Conservation (phyloP, 1,140 invertebrate species). For the Heterodera schachtii region DNA sequence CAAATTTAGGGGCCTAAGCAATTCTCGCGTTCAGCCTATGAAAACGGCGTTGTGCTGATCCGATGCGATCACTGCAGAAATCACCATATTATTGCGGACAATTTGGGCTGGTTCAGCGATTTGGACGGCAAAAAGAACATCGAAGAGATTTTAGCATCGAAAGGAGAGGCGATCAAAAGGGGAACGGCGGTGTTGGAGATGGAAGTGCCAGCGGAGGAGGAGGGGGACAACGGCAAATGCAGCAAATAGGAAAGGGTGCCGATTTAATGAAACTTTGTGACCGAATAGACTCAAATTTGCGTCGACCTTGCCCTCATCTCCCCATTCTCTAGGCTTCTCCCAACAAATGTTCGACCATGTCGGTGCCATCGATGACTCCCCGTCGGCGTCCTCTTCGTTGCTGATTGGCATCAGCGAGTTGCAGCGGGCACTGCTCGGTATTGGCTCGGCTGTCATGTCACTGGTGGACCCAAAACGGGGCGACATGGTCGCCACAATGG, state of each 20-base stretch:
- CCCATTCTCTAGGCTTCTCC: background rate
- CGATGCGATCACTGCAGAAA: constrained; percentile 64
- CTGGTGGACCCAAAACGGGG: constrained; percentile 42
- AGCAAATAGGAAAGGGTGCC: no score
- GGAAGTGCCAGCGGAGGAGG: no score
- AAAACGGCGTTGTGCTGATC: constrained; percentile 69
- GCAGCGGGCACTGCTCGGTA: constrained; percentile 11
- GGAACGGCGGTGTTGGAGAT: background rate
- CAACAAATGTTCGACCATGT: background rate
- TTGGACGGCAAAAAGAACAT: constrained; percentile 68
- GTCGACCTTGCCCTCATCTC: no score
- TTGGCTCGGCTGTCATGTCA: constrained; percentile 34
- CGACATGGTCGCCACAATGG: constrained; percentile 51
- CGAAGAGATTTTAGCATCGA: constrained; percentile 68
- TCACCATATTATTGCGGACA: constrained; percentile 70
- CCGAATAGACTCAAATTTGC: no score
- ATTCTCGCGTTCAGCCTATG: constrained; percentile 68
- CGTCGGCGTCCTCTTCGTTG: constrained; percentile 2
- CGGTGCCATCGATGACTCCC: constrained; percentile 9
- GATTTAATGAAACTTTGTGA: no score
- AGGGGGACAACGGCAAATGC: no score
- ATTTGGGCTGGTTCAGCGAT: constrained; percentile 69
- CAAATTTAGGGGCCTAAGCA: constrained; percentile 65
- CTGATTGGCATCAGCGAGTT: constrained; percentile 8
- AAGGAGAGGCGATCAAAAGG: constrained; percentile 66